Percentiles rank a stretch among this genome's conserved stretches.
Evolutionary conservation across 2,797 vertebrate species (phyloP).

Genomic region (Emydoidea blandingii): DNA sequence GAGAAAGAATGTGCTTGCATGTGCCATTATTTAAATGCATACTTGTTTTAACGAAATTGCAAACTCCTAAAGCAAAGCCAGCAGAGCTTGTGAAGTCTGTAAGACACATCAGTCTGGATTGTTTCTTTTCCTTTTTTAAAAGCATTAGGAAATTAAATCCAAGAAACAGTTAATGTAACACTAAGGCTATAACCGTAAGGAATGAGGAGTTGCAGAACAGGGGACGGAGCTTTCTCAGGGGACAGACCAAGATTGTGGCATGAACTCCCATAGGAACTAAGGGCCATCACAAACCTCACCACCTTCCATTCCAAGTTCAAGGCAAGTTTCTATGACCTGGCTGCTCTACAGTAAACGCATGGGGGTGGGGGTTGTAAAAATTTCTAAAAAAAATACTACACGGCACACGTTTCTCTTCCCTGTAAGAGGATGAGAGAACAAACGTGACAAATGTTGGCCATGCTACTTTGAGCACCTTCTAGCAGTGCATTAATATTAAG

Average conservation of each 20-base stretch:
- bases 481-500: accelerated
- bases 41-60: neutral
- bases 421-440: neutral
- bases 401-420: neutral
- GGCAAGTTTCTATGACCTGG: neutral
- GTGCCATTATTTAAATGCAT: neutral
- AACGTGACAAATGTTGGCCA: neutral
- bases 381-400: neutral
- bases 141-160: neutral
- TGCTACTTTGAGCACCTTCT: accelerated
- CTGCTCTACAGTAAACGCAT: neutral
- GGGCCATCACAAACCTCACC: neutral
- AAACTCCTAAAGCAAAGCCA: neutral
- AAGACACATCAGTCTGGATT: neutral
- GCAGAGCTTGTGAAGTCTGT: neutral
- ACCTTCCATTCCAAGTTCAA: neutral
- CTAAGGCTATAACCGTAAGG: neutral
- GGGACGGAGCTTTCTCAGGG: neutral
- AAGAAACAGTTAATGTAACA: neutral
- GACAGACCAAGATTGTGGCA: neutral
- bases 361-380: neutral
- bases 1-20: neutral
- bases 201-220: neutral
- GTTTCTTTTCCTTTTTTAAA: neutral
- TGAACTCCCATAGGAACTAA: neutral